Conservation (phyloP, 64 coral and sea anemone species). For the Montipora efflorescens region DNA sequence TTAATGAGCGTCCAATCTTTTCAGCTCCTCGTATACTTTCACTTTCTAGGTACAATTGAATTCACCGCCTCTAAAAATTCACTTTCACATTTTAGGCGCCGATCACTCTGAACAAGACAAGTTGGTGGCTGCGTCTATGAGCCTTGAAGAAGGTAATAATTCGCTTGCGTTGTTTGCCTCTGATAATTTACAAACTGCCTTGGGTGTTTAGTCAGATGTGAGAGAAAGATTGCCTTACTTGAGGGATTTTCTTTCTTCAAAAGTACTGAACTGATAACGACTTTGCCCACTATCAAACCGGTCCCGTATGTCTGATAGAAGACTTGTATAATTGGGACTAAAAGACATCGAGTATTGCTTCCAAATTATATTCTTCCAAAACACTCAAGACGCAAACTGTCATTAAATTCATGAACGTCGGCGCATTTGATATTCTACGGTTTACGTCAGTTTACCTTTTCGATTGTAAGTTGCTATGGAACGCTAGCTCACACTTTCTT, state of each 20-base stretch:
- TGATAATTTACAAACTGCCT: constrained; percentile 32
- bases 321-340: too few relatives aligned
- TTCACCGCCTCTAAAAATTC: not conserved
- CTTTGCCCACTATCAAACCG: too few relatives aligned
- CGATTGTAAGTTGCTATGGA: not conserved
- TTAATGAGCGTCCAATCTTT: not conserved
- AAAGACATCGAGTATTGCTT: too few relatives aligned
- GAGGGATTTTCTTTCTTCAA: too few relatives aligned
- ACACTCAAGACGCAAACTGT: too few relatives aligned
- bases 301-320: too few relatives aligned
- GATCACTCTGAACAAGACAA: constrained; percentile 42
- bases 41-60: constrained; percentile 15
- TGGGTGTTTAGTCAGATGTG: not conserved
- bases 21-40: not conserved
- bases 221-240: not conserved
- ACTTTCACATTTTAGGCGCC: constrained; percentile 5
- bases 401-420: too few relatives aligned
- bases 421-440: too few relatives aligned
- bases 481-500: not conserved
- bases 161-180: not conserved
- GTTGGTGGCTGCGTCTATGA: constrained; percentile 13
- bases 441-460: not conserved
- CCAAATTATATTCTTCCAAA: too few relatives aligned
- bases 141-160: constrained; percentile 42
- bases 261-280: too few relatives aligned